These are phyloP conservation scores for Seira sanloemensis DNA, from an alignment of 2,888 invertebrate species.

Conservation along the genomic window DNA sequence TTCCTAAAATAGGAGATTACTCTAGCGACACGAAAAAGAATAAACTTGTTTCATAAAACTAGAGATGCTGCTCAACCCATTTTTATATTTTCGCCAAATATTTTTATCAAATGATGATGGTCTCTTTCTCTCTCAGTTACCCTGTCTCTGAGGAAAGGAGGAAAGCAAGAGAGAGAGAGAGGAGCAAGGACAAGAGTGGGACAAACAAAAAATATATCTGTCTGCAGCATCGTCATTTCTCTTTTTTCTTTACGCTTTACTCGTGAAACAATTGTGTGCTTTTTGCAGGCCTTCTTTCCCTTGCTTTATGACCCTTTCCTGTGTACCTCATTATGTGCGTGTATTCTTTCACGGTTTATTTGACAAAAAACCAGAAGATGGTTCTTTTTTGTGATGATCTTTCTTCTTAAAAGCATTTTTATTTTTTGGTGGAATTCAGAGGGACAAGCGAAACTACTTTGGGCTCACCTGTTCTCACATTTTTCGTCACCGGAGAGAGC, in stretches of 20 bases:
- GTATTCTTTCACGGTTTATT: background rate
- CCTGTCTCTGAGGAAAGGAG: conserved; percentile 11
- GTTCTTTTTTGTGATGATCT: background rate
- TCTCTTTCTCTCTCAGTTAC: conserved; percentile 38
- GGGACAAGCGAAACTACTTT: background rate
- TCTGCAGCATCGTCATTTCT: background rate
- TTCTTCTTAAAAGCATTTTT: conserved; percentile 7
- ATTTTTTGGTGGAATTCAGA: background rate
- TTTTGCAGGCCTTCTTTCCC: background rate
- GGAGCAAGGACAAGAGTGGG: background rate
- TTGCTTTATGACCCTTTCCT: conserved; percentile 8
- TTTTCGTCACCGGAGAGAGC: background rate
- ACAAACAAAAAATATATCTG: background rate
- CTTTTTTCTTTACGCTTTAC: no score
- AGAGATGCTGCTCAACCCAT: background rate
- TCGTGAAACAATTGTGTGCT: background rate
- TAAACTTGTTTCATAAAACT: background rate
- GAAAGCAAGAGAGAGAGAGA: background rate
- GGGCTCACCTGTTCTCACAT: background rate
- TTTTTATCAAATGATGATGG: conserved; percentile 52
- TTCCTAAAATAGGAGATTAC: background rate
- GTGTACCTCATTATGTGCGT: background rate
- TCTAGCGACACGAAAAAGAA: background rate
- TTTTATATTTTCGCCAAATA: conserved; percentile 5
- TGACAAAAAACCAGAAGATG: background rate